A percentile compares a stretch with the other conserved stretches of the same genome.
Evolutionary conservation across 1,140 invertebrate species (phyloP).

Genomic region (Apis dorsata): DNA sequence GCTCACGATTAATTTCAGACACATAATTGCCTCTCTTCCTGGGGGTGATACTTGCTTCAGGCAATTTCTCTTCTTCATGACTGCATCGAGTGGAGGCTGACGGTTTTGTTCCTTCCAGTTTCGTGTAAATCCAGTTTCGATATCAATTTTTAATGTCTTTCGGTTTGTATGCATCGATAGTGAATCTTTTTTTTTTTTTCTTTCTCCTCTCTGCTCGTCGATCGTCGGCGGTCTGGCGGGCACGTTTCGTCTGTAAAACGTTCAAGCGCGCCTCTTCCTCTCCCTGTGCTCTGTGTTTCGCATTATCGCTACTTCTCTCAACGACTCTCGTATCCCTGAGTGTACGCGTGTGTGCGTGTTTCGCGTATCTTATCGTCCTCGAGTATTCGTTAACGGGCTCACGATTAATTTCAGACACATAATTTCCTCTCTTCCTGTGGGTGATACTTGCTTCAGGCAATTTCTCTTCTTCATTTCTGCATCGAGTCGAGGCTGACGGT

Average conservation of each 20-base stretch:
- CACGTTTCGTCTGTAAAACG: constrained; percentile 56
- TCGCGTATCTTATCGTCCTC: neutral
- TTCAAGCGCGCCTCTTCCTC: constrained; percentile 24
- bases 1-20: constrained; percentile 41
- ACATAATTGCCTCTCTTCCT: constrained; percentile 36
- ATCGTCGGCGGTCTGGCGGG: constrained; percentile 50
- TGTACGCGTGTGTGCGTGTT: too few species aligned
- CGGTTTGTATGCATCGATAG: too few species aligned
- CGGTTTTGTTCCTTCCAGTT: too few species aligned
- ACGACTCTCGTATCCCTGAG: neutral
- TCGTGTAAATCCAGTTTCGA: too few species aligned
- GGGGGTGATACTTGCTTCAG: neutral
- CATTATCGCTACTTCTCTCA: constrained; percentile 19
- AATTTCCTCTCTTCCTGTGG: constrained; percentile 22
- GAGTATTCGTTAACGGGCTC: constrained; percentile 24
- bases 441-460: neutral
- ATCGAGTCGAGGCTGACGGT: neutral
- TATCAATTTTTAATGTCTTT: too few species aligned
- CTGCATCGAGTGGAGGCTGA: neutral
- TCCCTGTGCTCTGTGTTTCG: constrained; percentile 28
- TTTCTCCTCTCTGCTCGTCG: constrained; percentile 41
- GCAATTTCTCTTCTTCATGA: neutral
- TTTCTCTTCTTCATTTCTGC: neutral
- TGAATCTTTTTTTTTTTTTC: neutral
- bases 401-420: constrained; percentile 46